Evolutionary conservation across 1,140 invertebrate genomes (phyloP).

Genomic region (Atta colombica): DNA sequence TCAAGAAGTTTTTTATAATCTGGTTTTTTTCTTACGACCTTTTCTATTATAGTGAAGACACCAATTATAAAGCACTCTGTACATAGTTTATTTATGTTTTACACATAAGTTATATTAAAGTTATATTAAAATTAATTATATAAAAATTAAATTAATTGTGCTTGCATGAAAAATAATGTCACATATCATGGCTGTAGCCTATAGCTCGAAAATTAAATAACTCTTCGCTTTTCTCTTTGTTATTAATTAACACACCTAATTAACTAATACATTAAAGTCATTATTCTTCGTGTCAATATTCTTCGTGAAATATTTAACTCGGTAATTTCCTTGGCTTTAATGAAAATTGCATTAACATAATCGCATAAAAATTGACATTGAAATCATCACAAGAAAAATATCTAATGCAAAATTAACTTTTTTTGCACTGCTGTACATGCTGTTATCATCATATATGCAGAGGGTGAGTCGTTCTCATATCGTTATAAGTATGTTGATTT

Average conservation of each 20-base stretch:
- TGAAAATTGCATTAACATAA: not conserved
- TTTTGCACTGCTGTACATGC: slow-evolving; percentile 84
- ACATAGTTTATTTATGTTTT: not conserved
- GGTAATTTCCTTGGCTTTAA: not conserved
- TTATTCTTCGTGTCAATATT: not conserved
- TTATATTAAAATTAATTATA: not conserved
- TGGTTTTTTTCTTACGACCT: not conserved
- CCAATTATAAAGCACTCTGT: not conserved
- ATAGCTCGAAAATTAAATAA: not conserved
- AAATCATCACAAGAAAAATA: slow-evolving; percentile 21
- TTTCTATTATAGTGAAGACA: not conserved
- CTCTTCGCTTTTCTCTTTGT: not conserved
- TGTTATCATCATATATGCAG: slow-evolving; percentile 83
- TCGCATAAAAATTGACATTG: not conserved
- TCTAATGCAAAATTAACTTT: slow-evolving; percentile 56
- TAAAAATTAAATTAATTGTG: not conserved
- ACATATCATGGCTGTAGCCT: not conserved
- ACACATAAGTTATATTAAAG: not conserved
- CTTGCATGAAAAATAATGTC: slow-evolving; percentile 20
- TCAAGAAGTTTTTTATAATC: not conserved
- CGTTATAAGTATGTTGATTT: slow-evolving; percentile 19
- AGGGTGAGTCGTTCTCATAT: slow-evolving; percentile 82
- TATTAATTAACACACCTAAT: slow-evolving; percentile 15
- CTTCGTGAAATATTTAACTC: not conserved
- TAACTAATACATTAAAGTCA: not conserved